Evolutionary conservation across 2,113 vertebrate genomes (phyloP).

Genomic region (Centropus unirufus): DNA sequence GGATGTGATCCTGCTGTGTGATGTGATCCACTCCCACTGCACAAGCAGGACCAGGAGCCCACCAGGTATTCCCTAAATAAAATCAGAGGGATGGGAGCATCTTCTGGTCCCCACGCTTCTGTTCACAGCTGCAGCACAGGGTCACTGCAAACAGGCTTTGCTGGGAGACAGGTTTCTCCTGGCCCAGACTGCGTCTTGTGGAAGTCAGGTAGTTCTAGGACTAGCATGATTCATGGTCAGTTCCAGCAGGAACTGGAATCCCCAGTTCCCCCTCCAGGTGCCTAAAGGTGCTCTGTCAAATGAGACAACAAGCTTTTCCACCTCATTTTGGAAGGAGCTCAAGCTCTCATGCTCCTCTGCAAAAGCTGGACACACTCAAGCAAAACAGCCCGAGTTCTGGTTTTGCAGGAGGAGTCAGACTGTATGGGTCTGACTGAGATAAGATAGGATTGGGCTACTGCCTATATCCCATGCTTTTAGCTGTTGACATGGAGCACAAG

Average conservation of each 20-base stretch:
- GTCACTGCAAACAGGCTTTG: neutral
- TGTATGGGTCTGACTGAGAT: neutral
- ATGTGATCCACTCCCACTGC: neutral
- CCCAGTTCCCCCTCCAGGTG: neutral
- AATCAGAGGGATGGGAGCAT: neutral
- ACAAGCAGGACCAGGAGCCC: neutral
- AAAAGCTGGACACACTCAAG: neutral
- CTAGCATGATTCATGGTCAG: neutral
- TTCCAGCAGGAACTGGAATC: neutral
- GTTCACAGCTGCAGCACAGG: neutral
- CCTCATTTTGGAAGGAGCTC: neutral
- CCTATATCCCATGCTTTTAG: neutral
- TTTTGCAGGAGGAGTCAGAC: neutral
- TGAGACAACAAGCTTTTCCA: neutral
- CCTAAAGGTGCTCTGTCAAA: neutral
- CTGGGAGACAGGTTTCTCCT: neutral
- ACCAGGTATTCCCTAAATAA: neutral
- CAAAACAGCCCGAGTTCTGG: neutral
- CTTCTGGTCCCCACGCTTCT: neutral
- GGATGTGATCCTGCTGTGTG: neutral
- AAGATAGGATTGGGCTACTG: neutral
- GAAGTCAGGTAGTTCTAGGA: neutral
- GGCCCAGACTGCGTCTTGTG: neutral
- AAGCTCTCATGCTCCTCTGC: neutral
- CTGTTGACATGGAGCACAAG: neutral